Conservation (phyloP, 2,888 invertebrate species). For the Cenopis cana region DNA sequence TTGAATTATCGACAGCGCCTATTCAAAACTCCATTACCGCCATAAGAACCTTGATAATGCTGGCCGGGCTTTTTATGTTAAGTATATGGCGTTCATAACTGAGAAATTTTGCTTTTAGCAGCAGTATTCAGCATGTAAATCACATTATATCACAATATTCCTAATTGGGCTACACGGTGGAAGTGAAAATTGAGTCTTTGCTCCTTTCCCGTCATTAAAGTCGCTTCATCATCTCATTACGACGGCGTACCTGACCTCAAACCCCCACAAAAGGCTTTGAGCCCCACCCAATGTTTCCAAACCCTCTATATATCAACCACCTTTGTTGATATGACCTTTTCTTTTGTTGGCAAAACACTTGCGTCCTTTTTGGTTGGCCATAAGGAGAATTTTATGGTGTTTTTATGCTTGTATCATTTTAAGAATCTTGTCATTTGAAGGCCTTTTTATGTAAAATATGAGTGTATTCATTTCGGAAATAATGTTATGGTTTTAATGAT, state of each 20-base stretch:
- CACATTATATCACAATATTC: not conserved
- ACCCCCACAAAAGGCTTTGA: conserved; percentile 26
- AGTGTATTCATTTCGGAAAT: conserved; percentile 24
- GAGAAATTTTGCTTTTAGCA: not conserved
- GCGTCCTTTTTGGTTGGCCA: conserved; percentile 20
- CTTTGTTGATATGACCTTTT: conserved; percentile 36
- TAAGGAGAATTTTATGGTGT: conserved; percentile 31
- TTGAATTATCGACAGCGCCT: conserved; percentile 43
- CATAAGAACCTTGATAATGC: conserved; percentile 28
- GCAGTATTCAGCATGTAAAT: too few species aligned
- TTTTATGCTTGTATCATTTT: conserved; percentile 41
- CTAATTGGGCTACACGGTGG: not conserved
- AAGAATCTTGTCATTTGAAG: conserved; percentile 17
- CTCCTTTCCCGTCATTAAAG: conserved; percentile 8
- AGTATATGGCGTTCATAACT: conserved; percentile 16
- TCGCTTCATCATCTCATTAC: conserved; percentile 28
- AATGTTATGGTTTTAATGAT: not conserved
- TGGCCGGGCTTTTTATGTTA: conserved; percentile 34
- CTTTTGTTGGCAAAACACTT: conserved; percentile 28
- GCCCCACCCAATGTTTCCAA: conserved; percentile 18
- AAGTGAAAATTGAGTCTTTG: not conserved
- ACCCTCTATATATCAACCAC: conserved; percentile 30
- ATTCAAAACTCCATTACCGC: conserved; percentile 46
- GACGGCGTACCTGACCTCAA: conserved; percentile 18
- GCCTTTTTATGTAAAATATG: conserved; percentile 19